phyloP scores from a whole-genome alignment of 2,888 invertebrate genomes.

The Molorchus minor region DNA sequence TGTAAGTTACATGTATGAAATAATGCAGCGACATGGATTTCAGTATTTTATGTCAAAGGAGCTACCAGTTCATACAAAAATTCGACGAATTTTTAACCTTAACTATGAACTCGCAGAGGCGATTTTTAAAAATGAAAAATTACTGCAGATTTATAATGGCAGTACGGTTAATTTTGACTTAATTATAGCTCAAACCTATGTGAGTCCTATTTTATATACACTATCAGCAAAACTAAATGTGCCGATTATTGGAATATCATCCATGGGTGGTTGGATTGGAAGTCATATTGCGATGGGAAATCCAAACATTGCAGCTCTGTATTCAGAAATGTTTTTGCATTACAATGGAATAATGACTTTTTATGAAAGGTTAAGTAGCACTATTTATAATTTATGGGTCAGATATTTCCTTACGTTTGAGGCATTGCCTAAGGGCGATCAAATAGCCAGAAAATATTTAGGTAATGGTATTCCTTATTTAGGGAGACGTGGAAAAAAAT shows the following conservation, averaged over 20 bases:
- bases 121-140: conserved; percentile 43
- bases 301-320: conserved; percentile 47
- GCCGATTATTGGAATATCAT: conserved; percentile 48
- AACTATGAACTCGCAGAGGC: conserved; percentile 44
- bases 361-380: conserved; percentile 55
- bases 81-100: conserved; percentile 41
- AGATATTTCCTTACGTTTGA: conserved; percentile 45
- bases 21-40: conserved; percentile 44
- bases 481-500: conserved; percentile 53
- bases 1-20: conserved; percentile 42
- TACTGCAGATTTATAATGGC: conserved; percentile 46
- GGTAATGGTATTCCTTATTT: conserved; percentile 55
- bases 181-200: conserved; percentile 48
- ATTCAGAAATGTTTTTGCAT: conserved; percentile 51
- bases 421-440: conserved; percentile 48
- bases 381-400: conserved; percentile 48
- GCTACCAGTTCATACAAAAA: conserved; percentile 42
- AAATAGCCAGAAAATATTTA: conserved; percentile 52
- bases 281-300: conserved; percentile 50
- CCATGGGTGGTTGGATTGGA: conserved; percentile 48
- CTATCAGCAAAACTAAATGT: conserved; percentile 44
- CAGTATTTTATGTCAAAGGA: conserved; percentile 49
- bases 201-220: conserved; percentile 46
- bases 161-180: conserved; percentile 47
- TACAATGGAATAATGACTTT: conserved; percentile 55